phyloP scores from a whole-genome alignment of 2,113 vertebrate species.

The Oryzias melastigma region DNA sequence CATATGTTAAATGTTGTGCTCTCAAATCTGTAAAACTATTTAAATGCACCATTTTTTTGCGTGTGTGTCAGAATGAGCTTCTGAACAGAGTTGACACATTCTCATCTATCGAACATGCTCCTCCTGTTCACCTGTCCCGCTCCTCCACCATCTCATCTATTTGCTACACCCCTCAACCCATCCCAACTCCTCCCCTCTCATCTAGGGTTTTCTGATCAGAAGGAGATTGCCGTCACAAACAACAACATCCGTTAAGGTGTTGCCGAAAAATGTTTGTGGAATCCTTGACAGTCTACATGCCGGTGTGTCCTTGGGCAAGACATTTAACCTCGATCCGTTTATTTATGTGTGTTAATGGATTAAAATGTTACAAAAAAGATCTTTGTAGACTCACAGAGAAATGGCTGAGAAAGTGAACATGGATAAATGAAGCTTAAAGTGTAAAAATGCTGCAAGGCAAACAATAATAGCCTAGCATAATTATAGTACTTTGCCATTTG shows the following conservation, averaged over 20 bases:
- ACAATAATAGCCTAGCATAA: too few species aligned
- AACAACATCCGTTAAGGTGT: neutral
- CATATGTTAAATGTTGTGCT: neutral
- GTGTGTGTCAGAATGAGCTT: neutral
- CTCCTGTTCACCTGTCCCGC: slow-evolving; percentile 1
- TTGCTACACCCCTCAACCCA: neutral
- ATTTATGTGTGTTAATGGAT: too few species aligned
- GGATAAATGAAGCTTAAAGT: too few species aligned
- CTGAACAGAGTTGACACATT: neutral
- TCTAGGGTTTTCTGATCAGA: neutral
- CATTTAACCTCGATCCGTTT: too few species aligned
- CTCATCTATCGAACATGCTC: neutral
- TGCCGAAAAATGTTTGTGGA: too few species aligned
- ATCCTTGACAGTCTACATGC: too few species aligned
- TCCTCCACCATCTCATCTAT: neutral
- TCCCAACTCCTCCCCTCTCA: neutral
- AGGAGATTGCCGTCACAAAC: neutral
- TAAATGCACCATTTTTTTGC: neutral
- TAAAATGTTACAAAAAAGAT: too few species aligned
- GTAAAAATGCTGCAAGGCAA: too few species aligned
- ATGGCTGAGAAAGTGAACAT: too few species aligned
- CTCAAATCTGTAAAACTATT: neutral
- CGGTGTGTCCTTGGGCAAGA: too few species aligned
- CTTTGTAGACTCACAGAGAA: too few species aligned
- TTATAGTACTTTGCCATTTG: too few species aligned